Evolutionary conservation across 2,888 invertebrate genomes (phyloP).

Genomic region (Crematogaster levior): DNA sequence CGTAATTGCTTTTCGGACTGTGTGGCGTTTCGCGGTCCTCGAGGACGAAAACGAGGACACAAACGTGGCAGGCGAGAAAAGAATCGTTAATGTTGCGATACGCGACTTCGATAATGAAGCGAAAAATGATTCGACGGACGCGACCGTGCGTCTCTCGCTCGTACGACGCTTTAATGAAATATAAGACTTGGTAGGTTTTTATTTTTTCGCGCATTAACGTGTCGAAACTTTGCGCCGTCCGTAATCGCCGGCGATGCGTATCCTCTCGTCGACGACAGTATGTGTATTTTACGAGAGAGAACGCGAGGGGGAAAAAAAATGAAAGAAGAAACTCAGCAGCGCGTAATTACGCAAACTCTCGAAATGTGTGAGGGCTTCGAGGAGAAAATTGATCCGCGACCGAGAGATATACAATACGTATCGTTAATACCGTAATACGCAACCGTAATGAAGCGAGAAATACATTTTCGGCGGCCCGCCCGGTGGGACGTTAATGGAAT

Average conservation of each 20-base stretch:
- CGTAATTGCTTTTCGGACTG: conserved; percentile 75
- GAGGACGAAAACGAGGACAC: conserved; percentile 18
- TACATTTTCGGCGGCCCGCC: conserved; percentile 52
- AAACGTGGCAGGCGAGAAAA: conserved; percentile 28
- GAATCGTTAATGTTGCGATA: conserved; percentile 73
- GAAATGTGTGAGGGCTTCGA: conserved; percentile 29
- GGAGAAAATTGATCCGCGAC: conserved; percentile 44
- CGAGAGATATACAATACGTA: conserved; percentile 34
- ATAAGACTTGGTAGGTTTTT: conserved; percentile 14
- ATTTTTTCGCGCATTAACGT: not conserved
- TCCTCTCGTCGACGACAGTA: not conserved
- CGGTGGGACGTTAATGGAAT: conserved; percentile 49
- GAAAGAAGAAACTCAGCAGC: conserved; percentile 4
- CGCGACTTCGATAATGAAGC: conserved; percentile 70
- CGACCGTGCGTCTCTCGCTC: conserved; percentile 4
- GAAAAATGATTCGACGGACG: conserved; percentile 64
- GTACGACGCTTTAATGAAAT: conserved; percentile 65
- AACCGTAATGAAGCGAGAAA: conserved; percentile 51
- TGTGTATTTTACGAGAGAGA: conserved; percentile 18
- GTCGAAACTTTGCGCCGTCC: not conserved
- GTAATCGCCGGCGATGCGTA: not conserved
- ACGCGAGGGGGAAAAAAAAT: not conserved
- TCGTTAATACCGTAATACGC: conserved; percentile 51
- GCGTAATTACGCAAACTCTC: conserved; percentile 37
- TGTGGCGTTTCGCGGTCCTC: conserved; percentile 72